A percentile compares a stretch with the other conserved stretches of the same genome.
Evolutionary conservation across 2,888 invertebrate genomes (phyloP).

Genomic region (Leuctra nigra): DNA sequence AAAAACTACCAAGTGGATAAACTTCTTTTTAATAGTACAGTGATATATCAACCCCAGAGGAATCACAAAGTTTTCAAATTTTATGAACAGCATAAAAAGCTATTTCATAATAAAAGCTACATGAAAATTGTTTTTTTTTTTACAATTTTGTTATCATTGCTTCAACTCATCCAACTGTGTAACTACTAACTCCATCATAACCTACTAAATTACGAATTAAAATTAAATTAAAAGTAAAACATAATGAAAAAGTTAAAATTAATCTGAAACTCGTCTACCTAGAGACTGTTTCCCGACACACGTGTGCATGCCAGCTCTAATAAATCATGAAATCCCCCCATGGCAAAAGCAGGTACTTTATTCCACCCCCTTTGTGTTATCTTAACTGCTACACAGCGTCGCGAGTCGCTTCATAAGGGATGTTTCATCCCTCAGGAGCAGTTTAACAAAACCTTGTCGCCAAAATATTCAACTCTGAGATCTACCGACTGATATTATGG

Average conservation of each 20-base stretch:
- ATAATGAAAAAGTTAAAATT: conserved; percentile 15
- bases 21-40: too few species aligned
- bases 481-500: too few species aligned
- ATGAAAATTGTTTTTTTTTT: too few species aligned
- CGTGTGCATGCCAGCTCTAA: conserved; percentile 1
- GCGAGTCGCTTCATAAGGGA: conserved; percentile 14
- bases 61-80: too few species aligned
- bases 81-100: too few species aligned
- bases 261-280: neutral
- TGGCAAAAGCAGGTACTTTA: conserved; percentile 14
- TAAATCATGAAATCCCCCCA: conserved; percentile 13
- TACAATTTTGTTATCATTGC: too few species aligned
- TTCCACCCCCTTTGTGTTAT: conserved; percentile 18
- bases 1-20: too few species aligned
- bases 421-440: conserved; percentile 15
- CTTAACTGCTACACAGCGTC: conserved; percentile 14
- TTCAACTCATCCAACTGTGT: too few species aligned
- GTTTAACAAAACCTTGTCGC: conserved; percentile 15
- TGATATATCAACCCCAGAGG: too few species aligned
- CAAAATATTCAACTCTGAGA: too few species aligned
- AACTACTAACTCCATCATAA: conserved; percentile 11
- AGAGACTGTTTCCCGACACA: neutral
- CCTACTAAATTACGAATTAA: conserved; percentile 12
- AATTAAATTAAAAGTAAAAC: conserved; percentile 16
- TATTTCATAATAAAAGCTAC: too few species aligned